These are phyloP conservation scores for Agraylea sexmaculata DNA, from an alignment of 1,140 invertebrate genomes.

Conservation along the genomic window DNA sequence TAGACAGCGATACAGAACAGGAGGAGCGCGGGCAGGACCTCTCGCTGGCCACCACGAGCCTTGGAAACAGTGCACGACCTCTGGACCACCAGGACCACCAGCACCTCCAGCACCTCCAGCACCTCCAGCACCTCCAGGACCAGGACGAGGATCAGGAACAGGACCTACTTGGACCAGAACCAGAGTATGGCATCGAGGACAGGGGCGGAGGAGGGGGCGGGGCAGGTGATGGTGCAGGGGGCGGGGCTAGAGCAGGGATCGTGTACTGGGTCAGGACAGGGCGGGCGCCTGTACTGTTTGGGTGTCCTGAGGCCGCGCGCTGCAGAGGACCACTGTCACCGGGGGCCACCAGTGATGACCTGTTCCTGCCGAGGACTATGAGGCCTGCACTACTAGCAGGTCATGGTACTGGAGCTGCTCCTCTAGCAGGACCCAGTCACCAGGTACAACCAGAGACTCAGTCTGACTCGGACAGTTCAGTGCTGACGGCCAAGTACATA, in stretches of 20 bases:
- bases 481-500: conserved; percentile 18
- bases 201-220: too few relatives aligned
- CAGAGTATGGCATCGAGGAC: neutral
- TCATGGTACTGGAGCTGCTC: neutral
- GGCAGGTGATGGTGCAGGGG: too few relatives aligned
- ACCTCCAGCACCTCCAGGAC: conserved; percentile 3
- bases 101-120: conserved; percentile 3
- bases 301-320: too few relatives aligned
- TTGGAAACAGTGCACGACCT: neutral
- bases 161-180: conserved; percentile 1
- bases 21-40: neutral
- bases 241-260: too few relatives aligned
- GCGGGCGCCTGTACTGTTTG: too few relatives aligned
- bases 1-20: conserved; percentile 13
- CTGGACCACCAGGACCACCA: neutral
- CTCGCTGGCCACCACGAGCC: neutral
- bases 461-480: conserved; percentile 10
- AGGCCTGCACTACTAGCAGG: neutral
- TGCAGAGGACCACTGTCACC: too few relatives aligned
- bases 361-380: neutral
- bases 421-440: neutral
- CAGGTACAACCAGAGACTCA: neutral
- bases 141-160: neutral
- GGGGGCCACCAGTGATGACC: too few relatives aligned
- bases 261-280: too few relatives aligned